Conservation (phyloP, 2,797 vertebrate species). For the Sebastes elongatus region DNA sequence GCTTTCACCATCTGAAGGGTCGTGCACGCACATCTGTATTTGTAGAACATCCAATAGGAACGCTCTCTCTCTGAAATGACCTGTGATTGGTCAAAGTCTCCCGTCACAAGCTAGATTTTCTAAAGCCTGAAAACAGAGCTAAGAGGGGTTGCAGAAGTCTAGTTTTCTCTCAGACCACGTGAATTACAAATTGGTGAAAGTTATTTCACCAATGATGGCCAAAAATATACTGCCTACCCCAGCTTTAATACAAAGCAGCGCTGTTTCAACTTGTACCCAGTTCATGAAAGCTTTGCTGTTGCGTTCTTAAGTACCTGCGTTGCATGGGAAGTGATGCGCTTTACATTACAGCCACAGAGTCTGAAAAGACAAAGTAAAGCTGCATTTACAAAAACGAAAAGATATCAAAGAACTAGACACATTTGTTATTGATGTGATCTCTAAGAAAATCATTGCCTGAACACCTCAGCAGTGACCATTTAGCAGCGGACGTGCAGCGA, state of each 20-base stretch:
- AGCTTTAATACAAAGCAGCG: not conserved
- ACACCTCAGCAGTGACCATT: not conserved
- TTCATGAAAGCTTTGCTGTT: slow-evolving; percentile 4
- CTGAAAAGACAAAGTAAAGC: slow-evolving; percentile 13
- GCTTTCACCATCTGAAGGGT: not conserved
- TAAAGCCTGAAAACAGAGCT: accelerated
- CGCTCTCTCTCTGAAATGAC: no score
- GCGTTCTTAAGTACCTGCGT: slow-evolving; percentile 8
- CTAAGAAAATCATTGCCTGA: not conserved
- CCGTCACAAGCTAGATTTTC: no score
- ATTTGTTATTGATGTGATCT: not conserved
- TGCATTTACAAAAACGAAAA: not conserved
- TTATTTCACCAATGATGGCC: no score
- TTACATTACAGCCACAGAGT: not conserved
- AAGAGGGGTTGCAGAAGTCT: no score
- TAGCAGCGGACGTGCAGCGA: not conserved
- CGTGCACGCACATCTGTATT: no score
- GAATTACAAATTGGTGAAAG: no score
- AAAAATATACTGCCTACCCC: no score
- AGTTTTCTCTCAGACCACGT: no score
- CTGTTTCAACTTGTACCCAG: not conserved
- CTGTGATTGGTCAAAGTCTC: no score
- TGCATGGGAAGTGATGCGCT: slow-evolving; percentile 21
- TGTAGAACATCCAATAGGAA: no score
- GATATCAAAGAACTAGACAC: not conserved